Evolutionary conservation across 2,797 vertebrate genomes (phyloP), one percentile per base, ranked within the genome.

Genomic region (Monodelphis domestica): DNA sequence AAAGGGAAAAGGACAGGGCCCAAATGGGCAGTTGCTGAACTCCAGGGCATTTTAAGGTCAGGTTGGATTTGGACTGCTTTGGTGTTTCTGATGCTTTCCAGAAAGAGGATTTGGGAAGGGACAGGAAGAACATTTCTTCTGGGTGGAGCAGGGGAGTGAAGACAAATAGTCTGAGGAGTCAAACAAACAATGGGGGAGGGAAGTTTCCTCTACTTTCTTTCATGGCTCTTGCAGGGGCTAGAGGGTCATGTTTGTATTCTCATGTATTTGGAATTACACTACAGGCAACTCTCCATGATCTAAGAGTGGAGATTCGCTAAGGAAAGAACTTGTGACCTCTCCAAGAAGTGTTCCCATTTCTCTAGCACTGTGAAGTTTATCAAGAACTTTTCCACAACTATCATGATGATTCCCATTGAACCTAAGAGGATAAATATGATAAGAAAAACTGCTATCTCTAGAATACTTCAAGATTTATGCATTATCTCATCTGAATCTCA

Each of bases 111-210:
- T 89, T 87, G 24, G 30, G 33, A 88, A 89, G 26, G 15, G 92
- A 57, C 29, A 91, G n/a, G 28, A 91, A 92, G 89, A 89, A 89
- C 5, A 12, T 89, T 38, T 89, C 15, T 56, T 93, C 88, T 88
- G 0, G 12, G 51, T 78, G 24, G 10, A 88, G 87, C 54, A 21
- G 53, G 53, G 84, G 94, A 88, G 17, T 15, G 92, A 92, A 93
- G 15, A 30, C 2, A 89, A 95, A 92, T 87, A 90, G 2, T 28
- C 70, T 92, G 28, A 90, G 59, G 59, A 55, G 29, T 54, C 78
- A 84, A 95, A 89, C 78, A 92, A 90, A 63, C 87, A 91, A 28
- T 53, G 93, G 1, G 56, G 91, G 93, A 89, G 29, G 38, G 5
- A 87, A 92, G 52, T 57, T 45, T 54, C 1, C 26, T 29, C 91